Conservation (phyloP, 2,888 invertebrate genomes). For the Cancer borealis region DNA sequence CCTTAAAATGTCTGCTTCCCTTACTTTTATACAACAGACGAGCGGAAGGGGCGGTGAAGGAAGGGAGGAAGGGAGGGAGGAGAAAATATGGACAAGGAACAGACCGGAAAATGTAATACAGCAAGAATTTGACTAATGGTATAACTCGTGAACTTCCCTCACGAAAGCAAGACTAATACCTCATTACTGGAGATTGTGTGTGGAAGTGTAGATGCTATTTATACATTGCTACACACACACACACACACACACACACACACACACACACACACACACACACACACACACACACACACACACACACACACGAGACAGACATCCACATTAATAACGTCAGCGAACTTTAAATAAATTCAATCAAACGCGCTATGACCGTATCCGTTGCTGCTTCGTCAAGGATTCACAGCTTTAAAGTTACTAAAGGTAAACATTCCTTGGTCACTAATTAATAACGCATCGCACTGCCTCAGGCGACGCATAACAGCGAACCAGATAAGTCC, state of each 20-base stretch:
- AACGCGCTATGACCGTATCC: background rate
- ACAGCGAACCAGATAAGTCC: background rate
- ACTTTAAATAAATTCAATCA: background rate
- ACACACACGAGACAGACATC: background rate
- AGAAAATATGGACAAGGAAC: background rate
- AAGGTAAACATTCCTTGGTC: background rate
- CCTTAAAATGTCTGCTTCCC: background rate
- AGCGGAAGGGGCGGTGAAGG: background rate
- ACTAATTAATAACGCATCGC: background rate
- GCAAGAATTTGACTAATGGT: background rate
- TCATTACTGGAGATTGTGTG: background rate
- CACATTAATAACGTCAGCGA: background rate
- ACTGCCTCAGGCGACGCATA: background rate
- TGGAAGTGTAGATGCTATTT: background rate
- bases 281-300: constrained; percentile 37
- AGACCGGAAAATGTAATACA: constrained; percentile 34
- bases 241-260: constrained; percentile 24
- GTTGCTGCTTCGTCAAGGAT: background rate
- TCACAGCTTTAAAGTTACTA: background rate
- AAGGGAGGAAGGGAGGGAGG: background rate
- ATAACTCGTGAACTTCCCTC: background rate
- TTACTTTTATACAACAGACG: background rate
- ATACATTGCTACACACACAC: background rate
- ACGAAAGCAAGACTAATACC: background rate
- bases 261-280: constrained; percentile 31